Base-by-base conservation (phyloP, 2,888 invertebrate genomes). In the Cerceris ruficornis region DNA sequence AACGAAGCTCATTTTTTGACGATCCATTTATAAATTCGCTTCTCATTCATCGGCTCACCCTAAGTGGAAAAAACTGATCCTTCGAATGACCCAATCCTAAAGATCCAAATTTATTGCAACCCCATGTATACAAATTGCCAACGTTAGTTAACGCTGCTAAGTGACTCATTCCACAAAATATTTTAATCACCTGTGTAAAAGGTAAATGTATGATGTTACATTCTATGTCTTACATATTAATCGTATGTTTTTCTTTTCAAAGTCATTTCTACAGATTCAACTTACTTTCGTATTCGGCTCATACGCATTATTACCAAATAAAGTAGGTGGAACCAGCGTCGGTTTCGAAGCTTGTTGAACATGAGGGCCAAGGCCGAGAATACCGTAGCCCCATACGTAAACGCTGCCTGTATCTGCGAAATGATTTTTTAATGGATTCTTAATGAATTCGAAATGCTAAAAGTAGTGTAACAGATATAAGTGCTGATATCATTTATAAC, bases 331-430 rank as follows among this genome's bases (percentile, higher is more conserved):
- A 71, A 99, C 94, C 78, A 94, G 93, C 58, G 95, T 94, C 0
- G 99, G 98, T 75, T 92, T 93, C 0, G 92, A 89, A 0, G 95
- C 93, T 66, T 94, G 94, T 68, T 95, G 94, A 0, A 96, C 95
- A 68, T 94, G 93, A 0, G 98, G 98, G 0, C 99, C 99, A 46
- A 96, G 94, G 0, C 99, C 99, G 46, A 99, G 93, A 69, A 98
- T 94, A 46, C 99, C 99, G 91, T 94, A 98, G 6, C 99, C 99
- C 99, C 99, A 99, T 0, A 96, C 96, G 90, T 95, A 98, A 0
- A 97, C 97, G 41, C 97, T 94, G 0, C 98, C 98, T 78, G 95
- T 92, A 74, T 96, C 98, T 97, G 93, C n/a, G 88, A 90, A 8
- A 64, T 13, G 28, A 28, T 28, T 28, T 28, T 28, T 28, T 28